A percentile compares a stretch with the other conserved stretches of the same genome.
phyloP scores from a whole-genome alignment of 2,797 vertebrate genomes.

The Triplophysa yarkandensis region DNA sequence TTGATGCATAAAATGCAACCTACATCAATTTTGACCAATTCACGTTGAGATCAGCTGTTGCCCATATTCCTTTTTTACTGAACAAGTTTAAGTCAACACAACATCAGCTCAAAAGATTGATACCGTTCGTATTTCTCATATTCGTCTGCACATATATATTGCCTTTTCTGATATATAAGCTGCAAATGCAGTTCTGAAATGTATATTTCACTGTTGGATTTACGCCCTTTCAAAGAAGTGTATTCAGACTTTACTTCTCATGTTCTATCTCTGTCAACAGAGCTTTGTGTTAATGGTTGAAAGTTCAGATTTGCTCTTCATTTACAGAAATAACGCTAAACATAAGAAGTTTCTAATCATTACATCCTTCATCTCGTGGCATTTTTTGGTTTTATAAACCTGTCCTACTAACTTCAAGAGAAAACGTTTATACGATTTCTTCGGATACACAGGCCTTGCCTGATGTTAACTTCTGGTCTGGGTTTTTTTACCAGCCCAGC shows the following conservation, averaged over 20 bases:
- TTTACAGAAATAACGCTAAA: neutral
- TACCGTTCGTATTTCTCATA: slow-evolving; percentile 7
- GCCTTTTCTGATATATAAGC: slow-evolving; percentile 24
- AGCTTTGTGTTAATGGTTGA: slow-evolving; percentile 1
- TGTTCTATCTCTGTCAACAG: slow-evolving; percentile 40
- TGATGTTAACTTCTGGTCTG: too few species aligned
- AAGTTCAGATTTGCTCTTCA: neutral
- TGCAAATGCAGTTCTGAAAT: slow-evolving; percentile 47
- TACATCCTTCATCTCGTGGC: neutral
- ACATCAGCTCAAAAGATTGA: slow-evolving; percentile 10
- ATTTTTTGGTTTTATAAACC: too few species aligned
- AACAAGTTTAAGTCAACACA: slow-evolving; percentile 12
- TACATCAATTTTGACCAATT: slow-evolving; percentile 8
- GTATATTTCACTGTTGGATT: slow-evolving; percentile 29
- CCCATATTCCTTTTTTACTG: neutral
- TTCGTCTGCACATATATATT: slow-evolving; percentile 23
- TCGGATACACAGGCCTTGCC: too few species aligned
- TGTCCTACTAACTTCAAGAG: too few species aligned
- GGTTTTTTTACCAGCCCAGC: too few species aligned
- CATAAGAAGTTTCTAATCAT: neutral
- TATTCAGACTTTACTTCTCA: slow-evolving; percentile 50
- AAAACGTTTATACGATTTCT: too few species aligned
- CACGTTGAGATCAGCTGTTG: neutral
- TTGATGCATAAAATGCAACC: slow-evolving; percentile 13
- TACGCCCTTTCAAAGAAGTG: slow-evolving; percentile 28